phyloP scores from a whole-genome alignment of 35 echinoderm and acorn worm genomes.

The Lytechinus pictus region DNA sequence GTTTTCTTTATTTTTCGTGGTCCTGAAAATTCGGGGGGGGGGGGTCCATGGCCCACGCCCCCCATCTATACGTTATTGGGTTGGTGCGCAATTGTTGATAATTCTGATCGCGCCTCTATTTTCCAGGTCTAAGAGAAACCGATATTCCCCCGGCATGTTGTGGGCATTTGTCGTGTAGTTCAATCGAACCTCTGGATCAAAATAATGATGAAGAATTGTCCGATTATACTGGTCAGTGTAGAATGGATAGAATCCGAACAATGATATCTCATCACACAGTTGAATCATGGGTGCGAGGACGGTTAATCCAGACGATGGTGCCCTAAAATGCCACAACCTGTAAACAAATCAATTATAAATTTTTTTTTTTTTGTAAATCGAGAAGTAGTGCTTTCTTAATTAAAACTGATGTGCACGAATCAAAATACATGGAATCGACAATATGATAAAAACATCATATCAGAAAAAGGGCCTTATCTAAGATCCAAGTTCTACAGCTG shows the following conservation, averaged over 20 bases:
- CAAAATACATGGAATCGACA: too few species aligned
- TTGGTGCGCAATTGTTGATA: neutral
- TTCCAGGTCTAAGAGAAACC: neutral
- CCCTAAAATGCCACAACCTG: neutral
- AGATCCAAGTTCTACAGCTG: too few species aligned
- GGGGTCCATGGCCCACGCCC: too few species aligned
- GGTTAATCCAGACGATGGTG: neutral
- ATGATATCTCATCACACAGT: neutral
- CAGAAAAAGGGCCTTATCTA: too few species aligned
- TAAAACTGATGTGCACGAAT: too few species aligned
- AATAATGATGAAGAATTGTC: neutral
- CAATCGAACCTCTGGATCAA: neutral
- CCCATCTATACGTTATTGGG: too few species aligned
- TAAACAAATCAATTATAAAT: too few species aligned
- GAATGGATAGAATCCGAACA: conserved; percentile 25
- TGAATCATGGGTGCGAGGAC: neutral
- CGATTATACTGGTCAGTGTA: neutral
- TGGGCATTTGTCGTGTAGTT: conserved; percentile 3
- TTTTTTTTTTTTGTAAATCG: too few species aligned
- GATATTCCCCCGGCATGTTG: neutral
- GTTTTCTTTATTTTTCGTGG: too few species aligned
- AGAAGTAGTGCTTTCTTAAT: too few species aligned
- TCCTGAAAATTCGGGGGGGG: too few species aligned
- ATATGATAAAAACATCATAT: too few species aligned
- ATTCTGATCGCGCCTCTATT: neutral